Evolutionary conservation across 2,888 invertebrate genomes (phyloP), one percentile per base, ranked within the genome.

Genomic region (Phalangium opilio): DNA sequence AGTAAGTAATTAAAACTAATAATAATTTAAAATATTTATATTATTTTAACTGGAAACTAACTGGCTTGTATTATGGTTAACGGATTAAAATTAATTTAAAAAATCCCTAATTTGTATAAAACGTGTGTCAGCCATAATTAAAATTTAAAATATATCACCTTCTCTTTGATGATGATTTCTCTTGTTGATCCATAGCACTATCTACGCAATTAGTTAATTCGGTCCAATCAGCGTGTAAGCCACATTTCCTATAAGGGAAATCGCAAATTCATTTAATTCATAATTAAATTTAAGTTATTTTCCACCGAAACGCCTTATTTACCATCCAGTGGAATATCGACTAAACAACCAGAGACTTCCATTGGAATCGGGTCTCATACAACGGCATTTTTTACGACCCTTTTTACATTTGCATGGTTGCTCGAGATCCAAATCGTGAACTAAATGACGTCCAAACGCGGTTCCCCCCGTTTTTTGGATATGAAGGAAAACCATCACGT

Each of bases 401-500:
- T 53, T 56, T 47, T 51, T 48, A 43, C 55, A 54, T 32, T 53
- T 51, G 70, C 96, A 96, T 38, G 93, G 93, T 60, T 85, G 77
- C 73, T 87, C 79, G 50, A 84, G 71, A 69, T 91, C 89, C 62
- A 96, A 74, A 72, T 96, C 89, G 70, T 84, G 82, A 49, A 96
- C 95, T 59, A 98, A 75, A 70, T 95, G 93, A 64, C 84, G 81
- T 46, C 96, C 98, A 66, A 98, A 96, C 7, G 89, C 67, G 36
- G 96, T 96, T 21, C 98, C 98, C 47, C 96, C 96, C 45, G 96
- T 98, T 72, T 98, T 98, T 70, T 98, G 98, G 67, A 98, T 95
- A 67, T 98, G 96, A 57, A 98, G 72, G 75, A 98, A 79, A 46
- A 98, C 95, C 75, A 98, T 83, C 48, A 98, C 96, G 71, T 98